phyloP scores from a whole-genome alignment of 2,797 vertebrate genomes.

The Dromococcyx pavoninus region DNA sequence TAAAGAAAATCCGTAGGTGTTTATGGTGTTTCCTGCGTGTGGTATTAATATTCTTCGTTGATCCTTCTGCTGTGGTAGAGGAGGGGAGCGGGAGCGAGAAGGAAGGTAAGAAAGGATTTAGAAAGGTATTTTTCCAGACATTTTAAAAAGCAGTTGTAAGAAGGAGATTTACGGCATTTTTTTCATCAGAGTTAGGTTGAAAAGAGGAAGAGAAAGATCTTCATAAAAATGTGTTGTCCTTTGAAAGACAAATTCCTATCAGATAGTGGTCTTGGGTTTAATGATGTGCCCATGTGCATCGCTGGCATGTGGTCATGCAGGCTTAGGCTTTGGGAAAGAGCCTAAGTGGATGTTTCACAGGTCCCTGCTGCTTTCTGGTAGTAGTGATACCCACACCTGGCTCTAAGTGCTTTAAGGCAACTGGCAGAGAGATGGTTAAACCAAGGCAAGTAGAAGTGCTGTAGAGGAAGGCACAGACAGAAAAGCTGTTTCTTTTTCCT shows the following conservation, averaged over 20 bases:
- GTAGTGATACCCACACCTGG: not conserved
- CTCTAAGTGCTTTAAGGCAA: not conserved
- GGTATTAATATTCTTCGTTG: not conserved
- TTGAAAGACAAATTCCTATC: not conserved
- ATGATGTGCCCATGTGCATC: rapidly evolving
- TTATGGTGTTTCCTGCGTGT: not conserved
- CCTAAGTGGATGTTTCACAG: rapidly evolving
- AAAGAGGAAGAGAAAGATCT: not conserved
- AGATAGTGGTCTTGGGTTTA: not conserved
- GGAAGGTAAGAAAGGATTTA: not conserved
- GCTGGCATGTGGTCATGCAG: rapidly evolving
- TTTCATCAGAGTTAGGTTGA: not conserved
- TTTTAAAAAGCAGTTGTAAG: conserved; percentile 2
- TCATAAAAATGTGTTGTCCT: not conserved
- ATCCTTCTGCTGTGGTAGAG: not conserved
- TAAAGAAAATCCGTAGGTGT: conserved; percentile 13
- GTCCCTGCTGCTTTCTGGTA: not conserved
- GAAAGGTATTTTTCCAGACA: not conserved
- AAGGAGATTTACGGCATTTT: not conserved
- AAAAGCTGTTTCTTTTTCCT: not conserved
- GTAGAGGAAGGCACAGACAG: not conserved
- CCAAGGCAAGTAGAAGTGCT: not conserved
- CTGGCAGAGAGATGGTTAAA: not conserved
- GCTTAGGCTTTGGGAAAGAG: not conserved
- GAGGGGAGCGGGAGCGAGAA: not conserved